Conservation (phyloP, 2,888 invertebrate genomes). For the Strigamia crassipes region DNA sequence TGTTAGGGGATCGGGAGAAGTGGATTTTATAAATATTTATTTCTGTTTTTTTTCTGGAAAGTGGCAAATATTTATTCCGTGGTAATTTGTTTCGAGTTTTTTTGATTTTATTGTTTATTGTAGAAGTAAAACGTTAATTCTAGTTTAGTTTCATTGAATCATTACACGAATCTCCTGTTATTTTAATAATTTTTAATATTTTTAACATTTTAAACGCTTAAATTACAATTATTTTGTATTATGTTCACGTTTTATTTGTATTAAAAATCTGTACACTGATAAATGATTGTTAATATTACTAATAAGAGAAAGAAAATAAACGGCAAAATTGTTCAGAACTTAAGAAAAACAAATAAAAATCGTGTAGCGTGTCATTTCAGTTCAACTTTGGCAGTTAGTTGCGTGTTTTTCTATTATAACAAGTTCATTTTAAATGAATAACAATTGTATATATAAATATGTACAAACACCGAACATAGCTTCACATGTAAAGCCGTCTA, state of each 20-base stretch:
- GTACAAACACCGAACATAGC: background rate
- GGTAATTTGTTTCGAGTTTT: background rate
- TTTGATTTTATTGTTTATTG: background rate
- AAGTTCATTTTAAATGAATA: background rate
- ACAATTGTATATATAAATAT: background rate
- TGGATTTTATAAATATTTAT: background rate
- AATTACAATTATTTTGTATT: background rate
- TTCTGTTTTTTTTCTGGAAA: background rate
- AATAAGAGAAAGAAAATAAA: constrained; percentile 1
- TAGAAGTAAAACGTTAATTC: constrained; percentile 1
- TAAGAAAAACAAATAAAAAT: background rate
- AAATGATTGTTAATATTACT: constrained; percentile 15
- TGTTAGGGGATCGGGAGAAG: background rate
- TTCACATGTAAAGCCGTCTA: background rate
- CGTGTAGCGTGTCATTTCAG: background rate
- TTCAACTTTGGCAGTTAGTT: background rate
- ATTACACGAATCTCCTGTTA: background rate
- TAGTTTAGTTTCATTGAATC: constrained; percentile 5
- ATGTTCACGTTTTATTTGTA: background rate
- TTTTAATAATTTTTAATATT: background rate
- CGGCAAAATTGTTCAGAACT: background rate
- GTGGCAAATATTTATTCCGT: background rate
- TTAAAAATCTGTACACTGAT: background rate
- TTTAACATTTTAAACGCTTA: too few relatives aligned
- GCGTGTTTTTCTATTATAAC: background rate